These are phyloP conservation scores for Peromyscus melanophrys DNA, from an alignment of 2,797 vertebrate genomes.

Conservation along the genomic window DNA sequence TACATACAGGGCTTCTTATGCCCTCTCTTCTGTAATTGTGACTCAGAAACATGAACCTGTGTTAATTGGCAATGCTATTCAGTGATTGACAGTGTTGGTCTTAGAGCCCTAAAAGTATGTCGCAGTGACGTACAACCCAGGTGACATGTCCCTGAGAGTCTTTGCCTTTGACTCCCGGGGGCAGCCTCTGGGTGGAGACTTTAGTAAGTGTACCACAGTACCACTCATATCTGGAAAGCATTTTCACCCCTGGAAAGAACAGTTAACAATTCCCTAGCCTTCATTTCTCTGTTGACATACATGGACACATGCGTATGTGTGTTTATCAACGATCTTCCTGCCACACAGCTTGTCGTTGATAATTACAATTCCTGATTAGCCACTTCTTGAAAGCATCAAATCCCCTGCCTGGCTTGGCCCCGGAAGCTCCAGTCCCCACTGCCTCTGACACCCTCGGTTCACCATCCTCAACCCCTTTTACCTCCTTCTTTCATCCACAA, in stretches of 20 bases:
- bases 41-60: constrained; percentile 40
- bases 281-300: constrained; percentile 45
- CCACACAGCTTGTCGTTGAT: constrained; percentile 72
- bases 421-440: constrained; percentile 86
- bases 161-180: constrained; percentile 73
- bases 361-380: constrained; percentile 86
- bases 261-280: constrained; percentile 56
- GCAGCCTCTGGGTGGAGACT: constrained; percentile 56
- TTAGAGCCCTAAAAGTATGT: constrained; percentile 82
- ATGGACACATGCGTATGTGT: neutral
- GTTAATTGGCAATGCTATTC: constrained; percentile 23
- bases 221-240: constrained; percentile 59
- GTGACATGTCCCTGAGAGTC: constrained; percentile 61
- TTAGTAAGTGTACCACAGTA: constrained; percentile 69
- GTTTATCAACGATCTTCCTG: constrained; percentile 74
- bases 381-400: constrained; percentile 82
- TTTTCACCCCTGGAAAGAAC: constrained; percentile 58
- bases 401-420: constrained; percentile 83
- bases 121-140: constrained; percentile 75
- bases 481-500: constrained; percentile 92
- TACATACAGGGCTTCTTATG: neutral
- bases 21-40: constrained; percentile 24
- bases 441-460: constrained; percentile 88
- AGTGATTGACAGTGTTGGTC: neutral
- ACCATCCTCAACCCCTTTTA: constrained; percentile 90